Conservation (phyloP, 1,140 invertebrate genomes). For the Magallana gigas region DNA sequence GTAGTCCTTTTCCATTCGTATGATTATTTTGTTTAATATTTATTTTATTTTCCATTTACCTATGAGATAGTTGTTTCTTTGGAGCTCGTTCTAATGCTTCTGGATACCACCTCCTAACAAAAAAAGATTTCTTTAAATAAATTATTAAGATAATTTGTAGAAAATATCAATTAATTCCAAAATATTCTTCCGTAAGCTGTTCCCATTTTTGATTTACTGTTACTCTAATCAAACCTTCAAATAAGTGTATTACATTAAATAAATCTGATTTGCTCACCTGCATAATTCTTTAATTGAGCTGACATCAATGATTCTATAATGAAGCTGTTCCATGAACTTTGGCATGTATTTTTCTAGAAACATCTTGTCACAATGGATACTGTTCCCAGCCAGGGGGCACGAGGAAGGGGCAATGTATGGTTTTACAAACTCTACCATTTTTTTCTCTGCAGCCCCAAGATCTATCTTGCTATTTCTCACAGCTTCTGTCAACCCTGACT, state of each 20-base stretch:
- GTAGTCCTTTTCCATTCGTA: not conserved
- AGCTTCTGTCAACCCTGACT: conserved; percentile 85
- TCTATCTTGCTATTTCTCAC: conserved; percentile 85
- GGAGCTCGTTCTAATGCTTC: conserved; percentile 82
- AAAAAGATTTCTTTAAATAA: conserved; percentile 44
- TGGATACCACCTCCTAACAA: conserved; percentile 86
- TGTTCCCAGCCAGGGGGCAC: conserved; percentile 93
- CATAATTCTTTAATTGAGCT: conserved; percentile 92
- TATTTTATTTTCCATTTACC: conserved; percentile 57
- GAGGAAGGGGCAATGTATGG: conserved; percentile 84
- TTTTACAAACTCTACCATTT: conserved; percentile 87
- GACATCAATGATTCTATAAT: conserved; percentile 97
- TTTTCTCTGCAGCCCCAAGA: conserved; percentile 85
- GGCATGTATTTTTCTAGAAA: conserved; percentile 79
- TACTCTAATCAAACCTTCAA: not conserved
- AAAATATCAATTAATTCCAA: not conserved
- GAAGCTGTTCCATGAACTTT: conserved; percentile 85
- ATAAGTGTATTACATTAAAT: too few relatives aligned
- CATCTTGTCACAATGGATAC: conserved; percentile 88
- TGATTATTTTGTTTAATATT: not conserved
- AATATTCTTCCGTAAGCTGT: not conserved
- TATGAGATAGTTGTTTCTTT: conserved; percentile 85
- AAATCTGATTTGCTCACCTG: conserved; percentile 74
- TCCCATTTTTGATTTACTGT: not conserved
- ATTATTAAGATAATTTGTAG: not conserved